Evolutionary conservation across 2,888 invertebrate species (phyloP).

Genomic region (Leucozona laternaria): DNA sequence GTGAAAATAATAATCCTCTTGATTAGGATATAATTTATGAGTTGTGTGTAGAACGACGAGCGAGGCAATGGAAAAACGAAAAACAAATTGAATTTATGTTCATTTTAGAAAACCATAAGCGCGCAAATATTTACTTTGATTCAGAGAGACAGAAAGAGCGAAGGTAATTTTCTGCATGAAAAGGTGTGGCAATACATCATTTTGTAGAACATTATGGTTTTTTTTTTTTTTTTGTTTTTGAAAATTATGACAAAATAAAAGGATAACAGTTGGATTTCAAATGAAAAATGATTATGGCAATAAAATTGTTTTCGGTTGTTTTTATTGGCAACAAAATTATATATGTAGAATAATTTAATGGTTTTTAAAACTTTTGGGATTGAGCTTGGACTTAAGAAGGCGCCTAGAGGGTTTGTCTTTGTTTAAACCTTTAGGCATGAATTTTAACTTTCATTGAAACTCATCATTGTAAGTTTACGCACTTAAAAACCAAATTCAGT

Average conservation of each 20-base stretch:
- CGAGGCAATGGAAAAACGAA: not conserved
- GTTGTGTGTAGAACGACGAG: not conserved
- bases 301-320: not conserved
- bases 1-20: constrained; percentile 72
- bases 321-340: not conserved
- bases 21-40: constrained; percentile 72
- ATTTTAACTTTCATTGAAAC: no score
- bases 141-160: not conserved
- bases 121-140: not conserved
- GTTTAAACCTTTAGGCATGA: no score
- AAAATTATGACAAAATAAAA: constrained; percentile 15
- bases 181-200: constrained; percentile 60
- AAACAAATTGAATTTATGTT: constrained; percentile 33
- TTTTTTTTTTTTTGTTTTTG: constrained; percentile 38
- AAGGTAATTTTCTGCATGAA: constrained; percentile 30
- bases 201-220: not conserved
- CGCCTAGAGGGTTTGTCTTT: no score
- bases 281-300: constrained; percentile 25
- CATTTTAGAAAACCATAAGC: not conserved
- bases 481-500: no score
- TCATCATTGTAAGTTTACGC: no score
- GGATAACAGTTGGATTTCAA: constrained; percentile 27
- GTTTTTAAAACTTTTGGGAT: not conserved
- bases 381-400: not conserved
- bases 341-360: not conserved